Conservation (phyloP, 2,797 vertebrate species). For the Silurus aristotelis region DNA sequence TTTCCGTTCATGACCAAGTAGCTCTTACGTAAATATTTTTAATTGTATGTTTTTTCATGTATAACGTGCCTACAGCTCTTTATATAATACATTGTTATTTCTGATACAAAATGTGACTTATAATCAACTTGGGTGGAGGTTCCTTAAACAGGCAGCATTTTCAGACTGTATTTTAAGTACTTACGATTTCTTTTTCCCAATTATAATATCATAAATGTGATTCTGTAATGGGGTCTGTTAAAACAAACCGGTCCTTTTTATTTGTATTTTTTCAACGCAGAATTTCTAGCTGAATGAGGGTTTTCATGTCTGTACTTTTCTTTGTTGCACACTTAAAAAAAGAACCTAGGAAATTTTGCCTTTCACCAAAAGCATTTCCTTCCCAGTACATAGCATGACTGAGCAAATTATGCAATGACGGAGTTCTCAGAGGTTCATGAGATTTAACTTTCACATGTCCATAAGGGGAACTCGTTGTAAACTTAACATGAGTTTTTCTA, state of each 20-base stretch:
- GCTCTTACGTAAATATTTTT: background rate
- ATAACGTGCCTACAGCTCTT: background rate
- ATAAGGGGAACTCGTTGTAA: background rate
- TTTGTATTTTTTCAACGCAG: background rate
- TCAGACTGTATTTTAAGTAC: background rate
- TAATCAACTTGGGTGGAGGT: background rate
- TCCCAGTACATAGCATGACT: background rate
- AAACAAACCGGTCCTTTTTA: background rate
- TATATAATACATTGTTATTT: background rate
- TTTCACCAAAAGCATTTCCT: conserved; percentile 15
- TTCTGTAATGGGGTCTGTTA: background rate
- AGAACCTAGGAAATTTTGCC: conserved; percentile 18
- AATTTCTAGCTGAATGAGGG: background rate
- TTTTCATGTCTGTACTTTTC: background rate
- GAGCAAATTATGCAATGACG: conserved; percentile 31
- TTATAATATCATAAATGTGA: background rate
- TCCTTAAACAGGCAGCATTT: background rate
- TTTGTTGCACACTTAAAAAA: background rate
- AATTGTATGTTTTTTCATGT: background rate
- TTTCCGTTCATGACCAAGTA: background rate
- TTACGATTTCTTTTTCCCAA: background rate
- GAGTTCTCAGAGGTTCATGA: conserved; percentile 3
- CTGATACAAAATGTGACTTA: background rate
- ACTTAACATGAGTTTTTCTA: background rate
- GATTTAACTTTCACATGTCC: background rate